These are phyloP conservation scores for Centropus bengalensis DNA, from an alignment of 2,113 vertebrate genomes.

Conservation along the genomic window DNA sequence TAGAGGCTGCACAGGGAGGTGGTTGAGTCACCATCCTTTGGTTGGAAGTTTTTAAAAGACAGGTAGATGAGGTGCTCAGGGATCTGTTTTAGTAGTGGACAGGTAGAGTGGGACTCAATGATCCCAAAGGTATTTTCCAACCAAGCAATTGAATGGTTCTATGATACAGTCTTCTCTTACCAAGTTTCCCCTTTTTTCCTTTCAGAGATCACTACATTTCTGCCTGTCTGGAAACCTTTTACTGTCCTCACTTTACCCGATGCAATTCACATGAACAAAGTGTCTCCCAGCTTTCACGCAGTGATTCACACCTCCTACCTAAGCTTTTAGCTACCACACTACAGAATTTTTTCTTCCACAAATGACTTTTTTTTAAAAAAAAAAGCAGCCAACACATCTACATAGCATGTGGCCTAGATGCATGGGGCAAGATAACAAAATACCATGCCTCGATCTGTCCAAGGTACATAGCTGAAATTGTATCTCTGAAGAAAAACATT, in stretches of 20 bases:
- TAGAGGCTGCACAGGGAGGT: too few species aligned
- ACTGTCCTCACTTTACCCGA: slow-evolving; percentile 38
- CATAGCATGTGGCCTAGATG: neutral
- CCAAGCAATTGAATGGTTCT: too few species aligned
- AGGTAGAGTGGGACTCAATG: too few species aligned
- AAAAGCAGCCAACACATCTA: neutral
- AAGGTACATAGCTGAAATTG: neutral
- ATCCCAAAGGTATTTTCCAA: too few species aligned
- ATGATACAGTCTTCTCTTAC: neutral
- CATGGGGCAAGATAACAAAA: neutral
- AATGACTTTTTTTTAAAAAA: neutral
- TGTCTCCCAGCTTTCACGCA: slow-evolving; percentile 51
- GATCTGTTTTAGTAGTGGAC: too few species aligned
- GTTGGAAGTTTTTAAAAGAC: too few species aligned
- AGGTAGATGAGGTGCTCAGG: too few species aligned
- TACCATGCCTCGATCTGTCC: neutral
- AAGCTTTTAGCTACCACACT: slow-evolving; percentile 37
- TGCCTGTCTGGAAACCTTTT: neutral
- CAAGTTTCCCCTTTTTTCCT: neutral
- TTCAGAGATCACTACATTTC: neutral
- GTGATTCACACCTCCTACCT: slow-evolving; percentile 59
- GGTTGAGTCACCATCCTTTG: too few species aligned
- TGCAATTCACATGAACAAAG: neutral
- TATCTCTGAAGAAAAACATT: neutral
- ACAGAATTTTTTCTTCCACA: neutral